Evolutionary conservation across 2,888 invertebrate genomes (phyloP), one percentile per base, ranked within the genome.

Genomic region (Nymphalis urticae): DNA sequence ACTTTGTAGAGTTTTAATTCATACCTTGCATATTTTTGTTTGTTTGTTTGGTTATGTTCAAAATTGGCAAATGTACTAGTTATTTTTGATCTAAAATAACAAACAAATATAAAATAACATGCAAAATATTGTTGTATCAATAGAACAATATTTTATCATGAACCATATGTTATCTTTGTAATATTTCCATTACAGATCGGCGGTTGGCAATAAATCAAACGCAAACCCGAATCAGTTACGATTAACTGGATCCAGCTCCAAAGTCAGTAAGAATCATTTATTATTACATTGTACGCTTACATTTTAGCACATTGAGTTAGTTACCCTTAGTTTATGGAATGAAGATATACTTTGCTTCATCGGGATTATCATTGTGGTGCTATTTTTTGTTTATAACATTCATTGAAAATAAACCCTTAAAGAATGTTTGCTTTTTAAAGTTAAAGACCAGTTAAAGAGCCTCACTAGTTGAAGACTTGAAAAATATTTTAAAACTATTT

Each of bases 231-330:
- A 88, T 91, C 90, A 90, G 89, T 86, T 92, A 87, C 93, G 91
- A 90, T 92, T 90, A 84, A 87, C 92, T 88, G 93, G 92, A 93
- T 90, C 95, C 94, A 95, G 96, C 95, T 95, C 95, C 97, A 98
- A 98, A 98, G 98, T 98, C 98, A 98, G 98, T 98, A 98, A 98
- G 98, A 98, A 97, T 96, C 96, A 94, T 94, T 94, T 90, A 85
- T 87, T 86, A 83, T 82, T 78, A 80, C 72, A 76, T 80, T 84
- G 86, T 89, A 87, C 80, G 90, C 90, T 90, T 58, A 48, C 48
- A 80, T 86, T 81, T 85, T 87, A 88, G 86, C 85, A 75, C 70
- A 58, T 73, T 70, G 65, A 58, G 62, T 50, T 64, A 66, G 48
- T 53, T 66, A 83, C 82, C 72, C 77, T 76, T 77, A 77, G 71